Percentiles rank a stretch among this genome's conserved stretches.
These are phyloP conservation scores for Parazoanthus darwini DNA, from an alignment of 92 coral and sea anemone genomes.

Conservation along the genomic window DNA sequence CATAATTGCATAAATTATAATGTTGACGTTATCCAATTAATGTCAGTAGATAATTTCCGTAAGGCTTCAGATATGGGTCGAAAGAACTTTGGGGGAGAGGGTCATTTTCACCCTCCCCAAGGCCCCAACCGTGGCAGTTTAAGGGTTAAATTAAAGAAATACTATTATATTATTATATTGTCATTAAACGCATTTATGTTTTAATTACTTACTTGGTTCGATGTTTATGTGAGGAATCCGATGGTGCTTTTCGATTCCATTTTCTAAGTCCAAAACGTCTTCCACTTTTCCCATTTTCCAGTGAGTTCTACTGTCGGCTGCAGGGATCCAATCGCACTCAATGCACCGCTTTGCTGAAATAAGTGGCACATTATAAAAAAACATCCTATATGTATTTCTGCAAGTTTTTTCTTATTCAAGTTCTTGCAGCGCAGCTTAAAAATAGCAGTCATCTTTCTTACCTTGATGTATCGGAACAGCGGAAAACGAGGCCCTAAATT, in stretches of 20 bases:
- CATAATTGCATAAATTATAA: no score
- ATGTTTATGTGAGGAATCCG: background rate
- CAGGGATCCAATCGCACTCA: constrained; percentile 3
- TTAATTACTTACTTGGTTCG: background rate
- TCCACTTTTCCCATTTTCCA: constrained; percentile 6
- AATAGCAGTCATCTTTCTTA: background rate
- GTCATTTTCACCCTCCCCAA: no score
- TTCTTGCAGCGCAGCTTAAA: background rate
- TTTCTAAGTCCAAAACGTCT: background rate
- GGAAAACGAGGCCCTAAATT: background rate
- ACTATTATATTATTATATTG: no score
- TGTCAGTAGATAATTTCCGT: no score
- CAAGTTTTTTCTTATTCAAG: no score
- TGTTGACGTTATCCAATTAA: no score
- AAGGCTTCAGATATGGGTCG: no score
- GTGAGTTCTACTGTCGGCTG: background rate
- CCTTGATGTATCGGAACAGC: constrained; percentile 1
- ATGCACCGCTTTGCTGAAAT: constrained; percentile 11
- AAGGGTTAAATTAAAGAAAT: no score
- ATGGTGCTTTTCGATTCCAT: background rate
- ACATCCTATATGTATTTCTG: background rate
- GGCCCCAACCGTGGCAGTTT: no score
- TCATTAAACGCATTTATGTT: no score
- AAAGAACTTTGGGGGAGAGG: no score
- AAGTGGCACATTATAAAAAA: background rate